Base-by-base conservation (phyloP, 2,888 invertebrate species). In the Cephus spinipes region DNA sequence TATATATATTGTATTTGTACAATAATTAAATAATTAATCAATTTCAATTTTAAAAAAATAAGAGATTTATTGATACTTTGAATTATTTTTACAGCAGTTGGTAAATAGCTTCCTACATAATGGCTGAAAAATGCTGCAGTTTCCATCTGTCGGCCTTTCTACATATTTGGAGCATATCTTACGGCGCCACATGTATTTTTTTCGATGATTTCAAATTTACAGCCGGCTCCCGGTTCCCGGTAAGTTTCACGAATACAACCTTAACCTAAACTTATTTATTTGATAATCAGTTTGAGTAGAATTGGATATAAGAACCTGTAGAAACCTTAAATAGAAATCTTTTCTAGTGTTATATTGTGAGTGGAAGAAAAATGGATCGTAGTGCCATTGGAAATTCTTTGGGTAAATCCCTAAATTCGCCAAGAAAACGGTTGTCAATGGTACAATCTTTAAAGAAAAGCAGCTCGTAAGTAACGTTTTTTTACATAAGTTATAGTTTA, bases 371-470 rank as follows among this genome's bases (percentile, higher is more conserved):
- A 73, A 85, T 85, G 84, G 84, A 85, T 80, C 81, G 85, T 74
- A 80, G 79, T 12, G 83, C 83, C 68, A 81, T 87, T 35, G 85
- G 86, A 11, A 86, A 83, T 36, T 83, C 85, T 40, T 78, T 91
- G 36, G 80, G 84, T 11, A 89, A 89, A 78, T 86, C 78, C 75
- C 77, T 87, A 77, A 85, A 88, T 68, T 90, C 91, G 30, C 89
- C 90, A 32, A 85, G 89, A 30, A 90, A 90, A 78, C 87, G 91
- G 79, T 83, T 90, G 81, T 90, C 90, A 30, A 88, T 91, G 68
- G 89, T 87, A 15, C 91, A 90, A 76, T 90, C 91, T 0, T 85
- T 91, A 55, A 90, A 89, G 80, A 89, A 90, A 77, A 89, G 86
- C 79, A 88, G 80, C 55, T 88, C 90, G 91, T 90, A 84, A 86